Percentiles rank a stretch among this genome's conserved stretches.
Evolutionary conservation across 2,797 vertebrate genomes (phyloP).

Genomic region (Sciaenops ocellatus): DNA sequence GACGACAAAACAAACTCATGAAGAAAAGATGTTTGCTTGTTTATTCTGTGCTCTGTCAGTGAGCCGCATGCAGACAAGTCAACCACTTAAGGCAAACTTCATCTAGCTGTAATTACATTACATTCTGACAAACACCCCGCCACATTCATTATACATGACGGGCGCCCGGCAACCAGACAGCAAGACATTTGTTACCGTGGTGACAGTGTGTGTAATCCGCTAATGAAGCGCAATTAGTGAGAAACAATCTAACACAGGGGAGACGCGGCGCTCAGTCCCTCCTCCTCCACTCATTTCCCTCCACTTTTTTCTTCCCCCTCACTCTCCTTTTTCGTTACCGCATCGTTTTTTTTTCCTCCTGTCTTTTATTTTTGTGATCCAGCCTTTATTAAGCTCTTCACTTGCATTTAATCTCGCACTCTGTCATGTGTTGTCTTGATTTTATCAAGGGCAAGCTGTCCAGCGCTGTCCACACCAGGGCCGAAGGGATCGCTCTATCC

Average conservation of each 20-base stretch:
- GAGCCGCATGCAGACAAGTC: constrained; percentile 78
- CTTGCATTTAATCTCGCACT: constrained; percentile 68
- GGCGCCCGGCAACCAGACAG: constrained; percentile 77
- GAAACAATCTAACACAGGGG: constrained; percentile 85
- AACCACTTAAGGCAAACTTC: constrained; percentile 86
- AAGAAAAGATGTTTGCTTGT: constrained; percentile 62
- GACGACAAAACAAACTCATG: constrained; percentile 12
- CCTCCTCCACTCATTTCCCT: constrained; percentile 61
- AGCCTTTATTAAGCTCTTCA: constrained; percentile 74
- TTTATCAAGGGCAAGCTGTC: constrained; percentile 77
- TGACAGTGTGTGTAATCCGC: constrained; percentile 86
- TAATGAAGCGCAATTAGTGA: constrained; percentile 84
- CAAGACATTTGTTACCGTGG: constrained; percentile 82
- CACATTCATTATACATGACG: constrained; percentile 85
- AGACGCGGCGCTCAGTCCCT: constrained; percentile 62
- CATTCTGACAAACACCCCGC: constrained; percentile 83
- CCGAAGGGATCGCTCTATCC: constrained; percentile 72
- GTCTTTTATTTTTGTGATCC: constrained; percentile 53
- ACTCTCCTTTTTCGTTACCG: constrained; percentile 40
- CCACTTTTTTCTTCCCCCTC: constrained; percentile 16
- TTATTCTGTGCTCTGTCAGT: constrained; percentile 69
- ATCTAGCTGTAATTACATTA: constrained; percentile 86
- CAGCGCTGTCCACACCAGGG: constrained; percentile 62
- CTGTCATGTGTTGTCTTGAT: constrained; percentile 70
- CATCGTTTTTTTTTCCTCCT: constrained; percentile 19